A percentile compares a stretch with the other conserved stretches of the same genome.
These are phyloP conservation scores for Clarias magur DNA, from an alignment of 2,113 vertebrate genomes.

Conservation along the genomic window DNA sequence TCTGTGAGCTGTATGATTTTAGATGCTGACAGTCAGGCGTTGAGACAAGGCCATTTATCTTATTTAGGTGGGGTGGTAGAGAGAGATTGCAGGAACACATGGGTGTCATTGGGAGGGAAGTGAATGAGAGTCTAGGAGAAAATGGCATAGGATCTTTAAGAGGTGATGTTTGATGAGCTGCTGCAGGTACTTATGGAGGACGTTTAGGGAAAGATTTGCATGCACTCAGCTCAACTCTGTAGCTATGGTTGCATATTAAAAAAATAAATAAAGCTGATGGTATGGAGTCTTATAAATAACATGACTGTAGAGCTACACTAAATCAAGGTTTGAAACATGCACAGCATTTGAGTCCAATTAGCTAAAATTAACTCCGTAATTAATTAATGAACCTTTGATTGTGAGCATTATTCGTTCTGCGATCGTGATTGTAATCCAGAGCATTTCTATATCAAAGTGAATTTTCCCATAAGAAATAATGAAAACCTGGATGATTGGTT, in stretches of 20 bases:
- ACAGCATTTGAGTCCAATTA: not conserved
- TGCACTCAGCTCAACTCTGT: not conserved
- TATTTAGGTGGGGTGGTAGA: slow-evolving; percentile 6
- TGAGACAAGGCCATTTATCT: slow-evolving; percentile 51
- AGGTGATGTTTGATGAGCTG: slow-evolving; percentile 31
- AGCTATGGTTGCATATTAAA: not conserved
- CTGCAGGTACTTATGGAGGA: not conserved
- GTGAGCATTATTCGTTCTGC: too few relatives aligned
- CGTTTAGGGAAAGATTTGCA: not conserved
- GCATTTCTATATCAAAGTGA: too few relatives aligned
- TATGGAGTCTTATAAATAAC: not conserved
- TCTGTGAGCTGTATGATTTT: slow-evolving; percentile 68
- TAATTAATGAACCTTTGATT: too few relatives aligned
- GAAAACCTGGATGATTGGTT: too few relatives aligned
- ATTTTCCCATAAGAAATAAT: too few relatives aligned
- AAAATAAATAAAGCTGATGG: not conserved
- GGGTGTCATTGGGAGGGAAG: slow-evolving; percentile 60
- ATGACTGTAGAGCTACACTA: not conserved
- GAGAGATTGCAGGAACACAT: slow-evolving; percentile 28
- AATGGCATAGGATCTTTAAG: not conserved
- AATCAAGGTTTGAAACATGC: not conserved
- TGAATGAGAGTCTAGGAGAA: not conserved
- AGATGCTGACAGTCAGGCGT: slow-evolving; percentile 72
- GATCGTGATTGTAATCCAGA: too few relatives aligned
- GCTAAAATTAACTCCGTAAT: not conserved